Conservation (phyloP, 2,888 invertebrate genomes). For the Phlogophora meticulosa region DNA sequence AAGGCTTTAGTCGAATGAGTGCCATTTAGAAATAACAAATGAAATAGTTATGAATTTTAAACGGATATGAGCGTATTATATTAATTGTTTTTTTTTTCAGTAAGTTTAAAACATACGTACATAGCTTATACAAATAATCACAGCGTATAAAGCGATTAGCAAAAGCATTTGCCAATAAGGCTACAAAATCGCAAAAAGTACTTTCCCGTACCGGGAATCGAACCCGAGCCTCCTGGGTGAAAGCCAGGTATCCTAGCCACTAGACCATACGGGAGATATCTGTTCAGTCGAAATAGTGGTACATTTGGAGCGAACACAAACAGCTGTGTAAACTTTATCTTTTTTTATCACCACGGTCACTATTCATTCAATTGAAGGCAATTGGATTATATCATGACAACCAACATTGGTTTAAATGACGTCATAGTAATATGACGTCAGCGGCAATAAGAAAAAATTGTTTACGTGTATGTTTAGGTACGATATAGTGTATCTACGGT, state of each 20-base stretch:
- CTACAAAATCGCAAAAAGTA: constrained; percentile 67
- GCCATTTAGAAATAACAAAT: too few species aligned
- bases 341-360: not conserved
- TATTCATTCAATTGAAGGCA: constrained; percentile 12
- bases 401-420: not conserved
- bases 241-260: constrained; percentile 93
- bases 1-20: not conserved
- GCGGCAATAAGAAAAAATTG: not conserved
- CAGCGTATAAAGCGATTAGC: too few species aligned
- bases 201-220: constrained; percentile 93
- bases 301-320: not conserved
- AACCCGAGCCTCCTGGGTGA: constrained; percentile 94
- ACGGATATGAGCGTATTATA: too few species aligned
- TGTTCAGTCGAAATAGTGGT: accelerated
- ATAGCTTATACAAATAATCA: too few species aligned
- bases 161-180: too few species aligned
- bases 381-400: too few species aligned
- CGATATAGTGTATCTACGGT: too few species aligned
- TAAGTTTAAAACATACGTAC: too few species aligned
- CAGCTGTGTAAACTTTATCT: constrained; percentile 10
- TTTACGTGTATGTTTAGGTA: too few species aligned
- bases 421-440: constrained; percentile 40
- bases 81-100: too few species aligned
- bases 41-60: not conserved
- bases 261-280: constrained; percentile 84